Percentiles rank a stretch among this genome's conserved stretches.
phyloP scores from a whole-genome alignment of 1,140 invertebrate species.

The Riptortus pedestris region DNA sequence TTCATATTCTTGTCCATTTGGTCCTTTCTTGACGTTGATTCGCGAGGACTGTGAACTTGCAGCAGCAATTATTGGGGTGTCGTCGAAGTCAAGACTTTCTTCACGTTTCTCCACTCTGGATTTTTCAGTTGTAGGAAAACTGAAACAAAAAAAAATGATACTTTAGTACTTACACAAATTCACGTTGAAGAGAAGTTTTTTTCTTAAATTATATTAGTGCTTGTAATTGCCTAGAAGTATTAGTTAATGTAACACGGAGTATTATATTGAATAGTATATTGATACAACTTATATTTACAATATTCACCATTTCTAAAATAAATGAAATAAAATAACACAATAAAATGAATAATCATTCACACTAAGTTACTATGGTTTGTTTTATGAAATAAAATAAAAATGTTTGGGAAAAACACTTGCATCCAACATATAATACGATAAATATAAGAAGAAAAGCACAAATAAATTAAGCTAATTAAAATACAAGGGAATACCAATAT shows the following conservation, averaged over 20 bases:
- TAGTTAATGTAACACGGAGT: not conserved
- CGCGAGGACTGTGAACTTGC: constrained; percentile 31
- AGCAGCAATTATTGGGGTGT: constrained; percentile 24
- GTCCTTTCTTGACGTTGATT: constrained; percentile 68
- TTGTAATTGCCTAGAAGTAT: not conserved
- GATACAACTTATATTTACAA: not conserved
- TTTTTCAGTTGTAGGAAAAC: not conserved
- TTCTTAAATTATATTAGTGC: not conserved
- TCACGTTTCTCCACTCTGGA: constrained; percentile 2
- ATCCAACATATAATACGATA: too few species aligned
- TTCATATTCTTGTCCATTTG: constrained; percentile 82
- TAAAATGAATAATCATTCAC: too few species aligned
- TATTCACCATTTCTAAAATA: not conserved
- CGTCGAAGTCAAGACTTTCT: constrained; percentile 20
- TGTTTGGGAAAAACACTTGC: too few species aligned
- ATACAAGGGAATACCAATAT: too few species aligned
- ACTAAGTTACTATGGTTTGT: too few species aligned
- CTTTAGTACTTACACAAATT: not conserved
- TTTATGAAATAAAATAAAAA: too few species aligned
- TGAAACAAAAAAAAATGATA: not conserved
- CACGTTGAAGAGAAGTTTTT: not conserved
- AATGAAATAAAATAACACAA: not conserved
- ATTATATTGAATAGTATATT: not conserved
- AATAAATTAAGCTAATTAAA: too few species aligned
- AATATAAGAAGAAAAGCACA: too few species aligned